Base-by-base conservation (phyloP, 2,113 vertebrate genomes). In the Morone chrysops region DNA sequence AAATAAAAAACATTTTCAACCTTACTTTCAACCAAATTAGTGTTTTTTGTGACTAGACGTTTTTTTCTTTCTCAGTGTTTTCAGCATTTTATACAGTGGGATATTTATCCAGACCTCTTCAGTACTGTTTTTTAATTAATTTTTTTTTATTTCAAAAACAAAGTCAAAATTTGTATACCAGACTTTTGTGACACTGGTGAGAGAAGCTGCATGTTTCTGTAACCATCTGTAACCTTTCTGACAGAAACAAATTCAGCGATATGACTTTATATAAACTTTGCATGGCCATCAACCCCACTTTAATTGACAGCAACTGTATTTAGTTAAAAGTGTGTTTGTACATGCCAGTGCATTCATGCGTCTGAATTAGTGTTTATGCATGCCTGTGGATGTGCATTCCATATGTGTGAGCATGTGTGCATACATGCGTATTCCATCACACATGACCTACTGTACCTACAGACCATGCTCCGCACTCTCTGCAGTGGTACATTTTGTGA, bases 371-470 rank as follows among this genome's bases (percentile, higher is more conserved):
- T 53, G 40, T 78, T 40, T 78, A 68, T 82, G 47, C 63, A 81
- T 88, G 84, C 68, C 61, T 63, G n/a, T 83, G 71, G 50, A 79
- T 77, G 53, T 40, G 48, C 71, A 78, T 90, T 85, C 84, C 83
- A 82, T 83, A 75, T 83, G 81, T 92, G 85, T 65, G 73, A 70
- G 60, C 79, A 84, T 88, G 51, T 72, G 78, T 80, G 71, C 72
- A 82, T 68, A 88, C 77, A 68, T 83, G 75, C 36, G 1, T 86
- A 47, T 79, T 70, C 43, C 71, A 79, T 90, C 75, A 90, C 95
- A 92, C 89, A 88, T 92, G 94, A 94, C 89, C 89, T 70, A 65
- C 50, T 59, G 54, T 82, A 5, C 85, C 61, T 69, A 53, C 78
- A 62, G 31, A 50, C 36, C 17, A 43, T 68, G 50, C 67, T 45